Conservation (phyloP, 2,888 invertebrate genomes). For the Apotomis betuletana region DNA sequence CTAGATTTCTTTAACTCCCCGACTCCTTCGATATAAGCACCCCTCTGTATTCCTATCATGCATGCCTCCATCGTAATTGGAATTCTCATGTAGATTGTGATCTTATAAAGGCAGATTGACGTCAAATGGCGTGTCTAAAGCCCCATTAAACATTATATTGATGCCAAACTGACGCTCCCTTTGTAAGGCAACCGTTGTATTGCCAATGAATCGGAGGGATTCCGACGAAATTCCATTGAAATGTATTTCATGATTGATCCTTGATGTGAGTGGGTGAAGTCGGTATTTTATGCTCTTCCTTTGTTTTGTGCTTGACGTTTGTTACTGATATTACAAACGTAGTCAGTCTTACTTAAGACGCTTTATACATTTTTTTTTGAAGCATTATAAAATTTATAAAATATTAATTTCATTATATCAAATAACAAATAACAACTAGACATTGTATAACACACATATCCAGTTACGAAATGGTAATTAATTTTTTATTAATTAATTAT, state of each 20-base stretch:
- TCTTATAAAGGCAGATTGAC: constrained; percentile 66
- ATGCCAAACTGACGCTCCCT: constrained; percentile 49
- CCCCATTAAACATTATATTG: constrained; percentile 51
- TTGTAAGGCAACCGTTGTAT: constrained; percentile 11
- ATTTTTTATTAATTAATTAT: too few relatives aligned
- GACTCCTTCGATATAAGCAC: constrained; percentile 25
- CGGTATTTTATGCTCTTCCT: constrained; percentile 4
- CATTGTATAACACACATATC: too few relatives aligned
- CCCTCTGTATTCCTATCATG: constrained; percentile 59
- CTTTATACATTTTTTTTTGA: too few relatives aligned
- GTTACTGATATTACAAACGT: too few relatives aligned
- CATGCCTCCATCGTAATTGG: constrained; percentile 68
- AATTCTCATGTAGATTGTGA: constrained; percentile 72
- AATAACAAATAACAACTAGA: too few relatives aligned
- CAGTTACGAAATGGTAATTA: too few relatives aligned
- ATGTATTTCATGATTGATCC: constrained; percentile 25
- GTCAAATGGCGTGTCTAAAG: constrained; percentile 60
- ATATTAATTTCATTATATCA: too few relatives aligned
- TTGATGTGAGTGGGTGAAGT: constrained; percentile 13
- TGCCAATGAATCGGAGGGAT: constrained; percentile 27
- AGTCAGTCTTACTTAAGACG: too few relatives aligned
- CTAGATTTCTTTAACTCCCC: constrained; percentile 21
- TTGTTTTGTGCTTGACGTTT: constrained; percentile 12
- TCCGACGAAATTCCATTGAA: constrained; percentile 30
- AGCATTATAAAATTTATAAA: too few relatives aligned